A percentile compares a stretch with the other conserved stretches of the same genome.
Evolutionary conservation across 1,140 invertebrate genomes (phyloP).

Genomic region (Pemphigus obesinymphae): DNA sequence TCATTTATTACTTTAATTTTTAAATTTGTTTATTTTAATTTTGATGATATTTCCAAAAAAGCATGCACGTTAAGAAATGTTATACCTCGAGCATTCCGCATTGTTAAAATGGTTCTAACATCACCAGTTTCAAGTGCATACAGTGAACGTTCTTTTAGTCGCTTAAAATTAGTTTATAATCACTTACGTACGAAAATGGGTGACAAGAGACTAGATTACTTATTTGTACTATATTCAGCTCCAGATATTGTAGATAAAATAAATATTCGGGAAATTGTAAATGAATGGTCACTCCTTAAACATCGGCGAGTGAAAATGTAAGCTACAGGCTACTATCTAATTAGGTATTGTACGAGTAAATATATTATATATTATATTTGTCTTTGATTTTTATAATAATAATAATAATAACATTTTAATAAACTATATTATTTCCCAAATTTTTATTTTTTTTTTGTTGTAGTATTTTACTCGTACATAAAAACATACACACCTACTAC

Average conservation of each 20-base stretch:
- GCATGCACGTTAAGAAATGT: too few relatives aligned
- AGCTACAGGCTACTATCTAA: background rate
- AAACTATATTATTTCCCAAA: too few relatives aligned
- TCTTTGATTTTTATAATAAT: too few relatives aligned
- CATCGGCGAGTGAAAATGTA: constrained; percentile 11
- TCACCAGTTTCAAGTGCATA: background rate
- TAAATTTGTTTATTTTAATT: background rate
- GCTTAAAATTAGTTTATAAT: constrained; percentile 25
- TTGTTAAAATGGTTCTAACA: background rate
- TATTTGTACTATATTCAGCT: constrained; percentile 13
- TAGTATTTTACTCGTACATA: too few relatives aligned
- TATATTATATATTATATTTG: background rate
- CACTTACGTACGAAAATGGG: constrained; percentile 7
- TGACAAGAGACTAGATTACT: background rate
- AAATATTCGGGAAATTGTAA: constrained; percentile 14
- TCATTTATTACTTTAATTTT: background rate
- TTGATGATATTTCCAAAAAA: too few relatives aligned
- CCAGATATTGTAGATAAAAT: constrained; percentile 28
- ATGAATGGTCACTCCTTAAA: constrained; percentile 12
- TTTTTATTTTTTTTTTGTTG: too few relatives aligned
- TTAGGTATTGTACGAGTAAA: background rate
- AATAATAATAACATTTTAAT: background rate
- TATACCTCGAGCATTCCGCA: background rate
- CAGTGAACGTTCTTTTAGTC: too few relatives aligned
- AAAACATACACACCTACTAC: too few relatives aligned